Base-by-base conservation (phyloP, 2,888 invertebrate genomes). In the Aleiodes leptofemur region DNA sequence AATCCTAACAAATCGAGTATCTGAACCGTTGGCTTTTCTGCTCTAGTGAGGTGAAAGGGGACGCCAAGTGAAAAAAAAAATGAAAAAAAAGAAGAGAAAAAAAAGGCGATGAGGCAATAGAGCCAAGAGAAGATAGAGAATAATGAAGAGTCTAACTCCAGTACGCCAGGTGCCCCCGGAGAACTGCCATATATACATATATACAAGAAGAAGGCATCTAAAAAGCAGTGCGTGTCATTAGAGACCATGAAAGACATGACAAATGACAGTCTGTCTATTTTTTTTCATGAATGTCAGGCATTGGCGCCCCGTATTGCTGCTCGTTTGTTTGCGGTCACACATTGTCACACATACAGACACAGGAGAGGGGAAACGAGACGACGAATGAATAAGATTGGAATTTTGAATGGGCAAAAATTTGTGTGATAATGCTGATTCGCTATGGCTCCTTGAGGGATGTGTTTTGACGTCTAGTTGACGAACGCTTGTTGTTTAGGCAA, bases 311-410 rank as follows among this genome's bases (percentile, higher is more conserved):
- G 87, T 89, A 88, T 88, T 86, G 87, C 82, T 87, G 84, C 85
- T 87, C 88, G 88, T 89, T 89, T 88, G 87, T 88, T 89, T 89
- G 89, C 87, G 89, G 89, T 88, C 88, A 84, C 87, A 87, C 88
- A 88, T 88, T 88, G 88, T 88, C 86, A 72, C 48, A 23, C 86
- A 72, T 29, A 23, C 23, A 23, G 23, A 23, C 1, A 23, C 1
- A 23, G 23, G 2, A 2, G 16, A 48, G 51, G 64, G 53, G 31
- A 34, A 23, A 23, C 16, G 29, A 7, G 16, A 43, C 38, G 34
- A 23, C 23, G 48, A 31, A 57, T 51, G 56, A n/a, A 50, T 51
- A 38, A 29, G 34, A 34, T 34, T 38, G 50, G 23, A 59, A 29
- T 59, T 43, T 59, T 61, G 53, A 38, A 48, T 57, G 38, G 38